phyloP scores from a whole-genome alignment of 1,140 invertebrate species.

The Bombus fervidus region DNA sequence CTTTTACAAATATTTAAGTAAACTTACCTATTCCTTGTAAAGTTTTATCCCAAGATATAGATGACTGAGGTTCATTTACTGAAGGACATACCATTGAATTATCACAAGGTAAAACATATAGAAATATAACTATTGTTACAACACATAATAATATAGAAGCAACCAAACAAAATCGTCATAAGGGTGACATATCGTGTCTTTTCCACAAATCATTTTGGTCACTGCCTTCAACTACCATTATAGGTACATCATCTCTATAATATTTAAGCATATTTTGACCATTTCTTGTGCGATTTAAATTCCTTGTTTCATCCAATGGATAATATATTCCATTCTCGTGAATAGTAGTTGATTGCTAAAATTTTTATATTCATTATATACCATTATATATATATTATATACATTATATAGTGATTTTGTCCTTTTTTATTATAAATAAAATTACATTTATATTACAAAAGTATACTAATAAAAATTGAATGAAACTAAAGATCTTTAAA shows the following conservation, averaged over 20 bases:
- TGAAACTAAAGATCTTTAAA: not conserved
- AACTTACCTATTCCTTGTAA: conserved; percentile 86
- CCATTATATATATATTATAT: too few species aligned
- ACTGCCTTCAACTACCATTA: conserved; percentile 84
- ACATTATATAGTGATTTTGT: not conserved
- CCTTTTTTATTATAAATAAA: not conserved
- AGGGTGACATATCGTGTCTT: conserved; percentile 85
- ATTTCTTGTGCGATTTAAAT: conserved; percentile 72
- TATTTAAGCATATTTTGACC: conserved; percentile 73
- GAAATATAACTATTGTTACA: conserved; percentile 87
- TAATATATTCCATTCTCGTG: conserved; percentile 75
- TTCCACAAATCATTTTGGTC: conserved; percentile 83
- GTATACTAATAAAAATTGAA: not conserved
- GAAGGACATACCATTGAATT: conserved; percentile 85
- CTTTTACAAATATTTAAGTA: conserved; percentile 15
- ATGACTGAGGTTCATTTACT: conserved; percentile 84
- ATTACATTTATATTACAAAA: not conserved
- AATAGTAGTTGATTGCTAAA: conserved; percentile 63
- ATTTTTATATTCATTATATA: not conserved
- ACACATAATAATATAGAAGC: conserved; percentile 87
- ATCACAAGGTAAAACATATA: conserved; percentile 90
- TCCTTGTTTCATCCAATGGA: conserved; percentile 77
- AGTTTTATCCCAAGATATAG: conserved; percentile 86
- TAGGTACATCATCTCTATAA: conserved; percentile 84
- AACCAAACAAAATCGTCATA: conserved; percentile 86